Base-by-base conservation (phyloP, 2,888 invertebrate species). In the Lasius fuliginosus region DNA sequence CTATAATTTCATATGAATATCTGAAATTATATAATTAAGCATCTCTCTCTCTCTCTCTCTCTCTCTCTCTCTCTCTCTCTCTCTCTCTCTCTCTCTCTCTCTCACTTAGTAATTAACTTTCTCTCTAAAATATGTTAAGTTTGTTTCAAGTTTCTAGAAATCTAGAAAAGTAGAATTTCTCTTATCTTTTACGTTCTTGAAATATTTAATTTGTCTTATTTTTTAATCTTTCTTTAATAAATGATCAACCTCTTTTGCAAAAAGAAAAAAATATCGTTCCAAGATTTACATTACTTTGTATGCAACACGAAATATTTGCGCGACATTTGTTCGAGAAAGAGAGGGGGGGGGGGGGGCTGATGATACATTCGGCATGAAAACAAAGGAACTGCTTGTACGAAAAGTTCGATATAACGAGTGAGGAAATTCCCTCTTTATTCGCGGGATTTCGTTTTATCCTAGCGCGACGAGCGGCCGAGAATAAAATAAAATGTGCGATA, bases 381-480 rank as follows among this genome's bases (percentile, higher is more conserved):
- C 58, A 73, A 58, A 73, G 12, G 12, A 18, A 40, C 56, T 15
- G 33, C 33, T 1, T 53, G 40, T 40, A 27, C 18, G 36, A 40
- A 23, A 40, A 58, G 18, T 40, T 73, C 18, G 58, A 36, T 58
- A 73, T 73, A 73, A 73, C 73, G 73, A 73, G 73, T 27, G 58
- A 58, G 23, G 12, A 27, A 58, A 58, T 58, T 40, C 23, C 11
- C 58, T 40, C 27, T 73, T 58, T 73, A 73, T 73, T 27, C 36
- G 18, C 18, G 27, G 53, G 40, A 73, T 40, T 58, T 6, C 18
- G 58, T 11, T 73, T 40, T 73, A 40, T 73, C 18, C 58, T 11
- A 40, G 18, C 27, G 40, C 36, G 36, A 73, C 56, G 71, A 40
- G 18, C 18, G 56, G 36, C 36, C 36, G 56, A 58, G 36, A 56